Conservation (phyloP, 2,113 vertebrate genomes). For the Peromyscus leucopus region DNA sequence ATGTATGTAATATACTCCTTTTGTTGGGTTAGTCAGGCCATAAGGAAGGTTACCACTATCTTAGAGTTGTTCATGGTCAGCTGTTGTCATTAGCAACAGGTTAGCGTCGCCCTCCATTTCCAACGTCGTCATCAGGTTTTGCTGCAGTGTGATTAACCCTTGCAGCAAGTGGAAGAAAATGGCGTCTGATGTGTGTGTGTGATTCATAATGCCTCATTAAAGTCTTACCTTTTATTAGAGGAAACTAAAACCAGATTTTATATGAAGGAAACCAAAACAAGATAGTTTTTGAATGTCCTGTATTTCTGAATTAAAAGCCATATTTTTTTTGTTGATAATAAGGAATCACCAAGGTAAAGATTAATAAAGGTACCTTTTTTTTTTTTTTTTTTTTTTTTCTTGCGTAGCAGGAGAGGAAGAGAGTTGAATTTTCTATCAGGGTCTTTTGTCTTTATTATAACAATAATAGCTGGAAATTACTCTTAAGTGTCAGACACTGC, state of each 20-base stretch:
- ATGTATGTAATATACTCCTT: constrained; percentile 10
- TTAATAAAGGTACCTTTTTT: background rate
- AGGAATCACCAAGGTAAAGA: constrained; percentile 22
- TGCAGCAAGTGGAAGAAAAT: constrained; percentile 43
- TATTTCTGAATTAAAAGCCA: constrained; percentile 51
- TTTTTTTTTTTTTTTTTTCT: background rate
- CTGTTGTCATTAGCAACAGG: constrained; percentile 59
- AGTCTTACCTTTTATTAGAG: constrained; percentile 47
- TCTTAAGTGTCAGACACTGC: background rate
- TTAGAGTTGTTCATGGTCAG: background rate
- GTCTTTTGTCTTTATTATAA: constrained; percentile 48
- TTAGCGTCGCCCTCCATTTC: background rate
- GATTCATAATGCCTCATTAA: constrained; percentile 33
- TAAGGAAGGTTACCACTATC: background rate
- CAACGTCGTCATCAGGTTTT: background rate
- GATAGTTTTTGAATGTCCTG: constrained; percentile 27
- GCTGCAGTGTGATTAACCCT: constrained; percentile 40
- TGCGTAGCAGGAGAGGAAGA: background rate
- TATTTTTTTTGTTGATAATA: constrained; percentile 2
- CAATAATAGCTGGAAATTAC: constrained; percentile 43
- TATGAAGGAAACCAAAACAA: constrained; percentile 36
- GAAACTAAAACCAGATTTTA: constrained; percentile 60
- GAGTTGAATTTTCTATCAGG: background rate
- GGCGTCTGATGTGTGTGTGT: background rate
- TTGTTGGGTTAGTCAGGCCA: background rate